These are phyloP conservation scores for Vireo griseus DNA, from an alignment of 2,797 vertebrate species.

Conservation along the genomic window DNA sequence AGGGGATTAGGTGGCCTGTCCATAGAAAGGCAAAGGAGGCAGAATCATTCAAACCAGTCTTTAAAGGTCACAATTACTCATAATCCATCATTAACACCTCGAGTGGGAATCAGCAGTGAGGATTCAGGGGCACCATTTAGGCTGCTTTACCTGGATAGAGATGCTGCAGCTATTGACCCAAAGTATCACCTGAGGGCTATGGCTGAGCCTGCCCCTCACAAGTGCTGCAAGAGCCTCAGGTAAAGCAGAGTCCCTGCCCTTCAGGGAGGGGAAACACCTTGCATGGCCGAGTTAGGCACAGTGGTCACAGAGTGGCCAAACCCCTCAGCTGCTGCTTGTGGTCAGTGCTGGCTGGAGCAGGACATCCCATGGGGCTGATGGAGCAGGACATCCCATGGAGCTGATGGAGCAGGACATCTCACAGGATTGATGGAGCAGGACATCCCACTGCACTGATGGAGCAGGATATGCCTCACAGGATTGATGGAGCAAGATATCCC, in stretches of 20 bases:
- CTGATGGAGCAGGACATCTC: not conserved
- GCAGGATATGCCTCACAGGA: accelerated
- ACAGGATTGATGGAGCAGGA: not conserved
- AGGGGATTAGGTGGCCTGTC: not conserved
- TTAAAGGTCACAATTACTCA: not conserved
- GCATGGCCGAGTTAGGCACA: accelerated
- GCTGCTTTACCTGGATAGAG: not conserved
- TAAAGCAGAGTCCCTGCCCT: not conserved
- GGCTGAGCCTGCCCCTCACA: not conserved
- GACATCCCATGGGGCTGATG: accelerated
- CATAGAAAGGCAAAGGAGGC: not conserved
- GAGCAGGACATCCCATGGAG: not conserved
- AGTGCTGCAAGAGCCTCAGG: not conserved
- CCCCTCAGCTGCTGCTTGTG: accelerated
- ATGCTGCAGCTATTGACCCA: not conserved
- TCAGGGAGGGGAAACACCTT: not conserved
- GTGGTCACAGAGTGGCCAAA: accelerated
- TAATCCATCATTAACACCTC: not conserved
- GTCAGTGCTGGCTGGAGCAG: accelerated
- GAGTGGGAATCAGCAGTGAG: not conserved
- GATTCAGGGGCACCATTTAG: not conserved
- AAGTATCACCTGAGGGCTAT: not conserved
- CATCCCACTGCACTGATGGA: accelerated
- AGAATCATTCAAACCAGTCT: not conserved
- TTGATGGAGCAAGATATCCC: too few relatives aligned